These are phyloP conservation scores for Podargus strigoides DNA, from an alignment of 2,797 vertebrate species.

Conservation along the genomic window DNA sequence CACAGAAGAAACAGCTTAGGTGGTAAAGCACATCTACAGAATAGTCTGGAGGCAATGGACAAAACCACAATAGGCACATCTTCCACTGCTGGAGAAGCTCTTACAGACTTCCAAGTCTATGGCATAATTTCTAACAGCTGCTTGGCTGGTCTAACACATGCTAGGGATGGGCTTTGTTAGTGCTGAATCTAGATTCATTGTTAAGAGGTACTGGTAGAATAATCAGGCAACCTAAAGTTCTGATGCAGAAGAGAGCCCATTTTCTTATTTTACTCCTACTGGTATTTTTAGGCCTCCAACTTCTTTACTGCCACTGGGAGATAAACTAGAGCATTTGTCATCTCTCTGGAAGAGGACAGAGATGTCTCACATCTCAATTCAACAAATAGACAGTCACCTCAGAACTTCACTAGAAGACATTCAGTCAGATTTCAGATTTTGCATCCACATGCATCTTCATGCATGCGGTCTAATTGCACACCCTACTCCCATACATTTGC, in stretches of 20 bases:
- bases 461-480: background rate
- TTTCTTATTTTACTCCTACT: background rate
- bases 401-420: background rate
- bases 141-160: background rate
- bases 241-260: background rate
- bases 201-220: background rate
- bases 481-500: background rate
- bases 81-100: background rate
- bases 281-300: background rate
- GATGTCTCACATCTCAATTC: background rate
- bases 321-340: background rate
- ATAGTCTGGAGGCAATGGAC: background rate
- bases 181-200: background rate
- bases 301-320: background rate
- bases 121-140: background rate
- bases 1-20: background rate
- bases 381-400: background rate
- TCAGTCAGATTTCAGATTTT: background rate
- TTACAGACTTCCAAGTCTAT: background rate
- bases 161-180: background rate
- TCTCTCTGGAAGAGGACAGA: background rate
- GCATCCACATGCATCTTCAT: background rate
- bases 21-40: background rate
- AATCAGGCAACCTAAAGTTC: background rate
- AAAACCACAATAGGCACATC: background rate